Evolutionary conservation across 2,888 invertebrate species (phyloP).

Genomic region (Molorchus minor): DNA sequence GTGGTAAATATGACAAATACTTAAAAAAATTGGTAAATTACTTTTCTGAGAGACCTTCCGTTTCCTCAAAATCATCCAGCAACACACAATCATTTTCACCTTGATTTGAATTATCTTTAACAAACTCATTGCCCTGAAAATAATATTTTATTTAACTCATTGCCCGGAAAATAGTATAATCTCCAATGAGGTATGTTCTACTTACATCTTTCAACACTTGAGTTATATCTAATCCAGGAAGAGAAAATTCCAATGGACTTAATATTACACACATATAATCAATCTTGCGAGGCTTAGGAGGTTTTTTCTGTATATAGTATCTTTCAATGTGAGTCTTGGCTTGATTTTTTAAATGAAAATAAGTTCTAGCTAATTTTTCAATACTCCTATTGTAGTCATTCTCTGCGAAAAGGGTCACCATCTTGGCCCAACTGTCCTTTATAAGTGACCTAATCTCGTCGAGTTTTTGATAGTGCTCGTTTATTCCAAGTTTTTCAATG

Average conservation of each 20-base stretch:
- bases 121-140: constrained; percentile 13
- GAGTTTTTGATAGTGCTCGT: constrained; percentile 22
- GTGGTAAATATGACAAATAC: too few species aligned
- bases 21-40: neutral
- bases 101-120: neutral
- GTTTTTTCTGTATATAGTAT: constrained; percentile 25
- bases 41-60: neutral
- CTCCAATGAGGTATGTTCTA: neutral
- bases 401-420: constrained; percentile 25
- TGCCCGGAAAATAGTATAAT: neutral
- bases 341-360: constrained; percentile 29
- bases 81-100: neutral
- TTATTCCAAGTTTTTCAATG: constrained; percentile 21
- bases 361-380: constrained; percentile 27
- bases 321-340: constrained; percentile 27
- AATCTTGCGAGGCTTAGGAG: constrained; percentile 19
- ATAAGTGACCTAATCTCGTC: constrained; percentile 21
- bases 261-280: constrained; percentile 28
- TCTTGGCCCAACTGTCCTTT: constrained; percentile 24
- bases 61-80: neutral
- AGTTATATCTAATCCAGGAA: constrained; percentile 14
- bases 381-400: constrained; percentile 23
- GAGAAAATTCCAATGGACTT: constrained; percentile 22
- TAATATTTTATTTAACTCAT: neutral
- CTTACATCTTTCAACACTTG: constrained; percentile 25